phyloP scores from a whole-genome alignment of 2,797 vertebrate genomes.

The Labeo calbasu region DNA sequence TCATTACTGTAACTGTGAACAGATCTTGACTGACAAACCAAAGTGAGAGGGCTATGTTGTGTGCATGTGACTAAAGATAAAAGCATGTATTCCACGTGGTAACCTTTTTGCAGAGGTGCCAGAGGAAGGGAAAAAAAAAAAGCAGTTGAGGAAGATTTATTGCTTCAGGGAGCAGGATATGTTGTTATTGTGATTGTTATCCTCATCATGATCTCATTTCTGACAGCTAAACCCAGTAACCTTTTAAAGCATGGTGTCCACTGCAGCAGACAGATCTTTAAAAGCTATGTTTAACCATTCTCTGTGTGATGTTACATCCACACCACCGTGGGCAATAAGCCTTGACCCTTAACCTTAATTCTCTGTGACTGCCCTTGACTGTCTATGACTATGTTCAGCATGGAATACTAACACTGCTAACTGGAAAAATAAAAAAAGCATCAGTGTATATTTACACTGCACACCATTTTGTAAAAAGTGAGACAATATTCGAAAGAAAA shows the following conservation, averaged over 20 bases:
- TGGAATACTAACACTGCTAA: not conserved
- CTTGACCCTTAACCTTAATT: not conserved
- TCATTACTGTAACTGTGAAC: not conserved
- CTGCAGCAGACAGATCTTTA: not conserved
- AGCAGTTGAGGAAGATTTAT: not conserved
- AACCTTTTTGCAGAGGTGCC: not conserved
- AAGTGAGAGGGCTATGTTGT: not conserved
- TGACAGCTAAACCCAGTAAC: not conserved
- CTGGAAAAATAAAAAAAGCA: too few species aligned
- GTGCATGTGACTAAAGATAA: not conserved
- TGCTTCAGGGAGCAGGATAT: not conserved
- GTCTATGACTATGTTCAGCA: not conserved
- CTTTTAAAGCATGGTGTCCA: not conserved
- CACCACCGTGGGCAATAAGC: not conserved
- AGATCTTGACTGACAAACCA: not conserved
- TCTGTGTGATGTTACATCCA: not conserved
- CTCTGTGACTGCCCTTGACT: not conserved
- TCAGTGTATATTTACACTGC: not conserved
- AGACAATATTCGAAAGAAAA: not conserved
- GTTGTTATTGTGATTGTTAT: not conserved
- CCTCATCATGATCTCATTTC: not conserved
- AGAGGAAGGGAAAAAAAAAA: not conserved
- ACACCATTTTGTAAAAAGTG: not conserved
- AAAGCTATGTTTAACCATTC: not conserved
- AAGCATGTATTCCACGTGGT: not conserved